Evolutionary conservation across 1,140 invertebrate genomes (phyloP), one percentile per base, ranked within the genome.

Genomic region (Zophobas morio): DNA sequence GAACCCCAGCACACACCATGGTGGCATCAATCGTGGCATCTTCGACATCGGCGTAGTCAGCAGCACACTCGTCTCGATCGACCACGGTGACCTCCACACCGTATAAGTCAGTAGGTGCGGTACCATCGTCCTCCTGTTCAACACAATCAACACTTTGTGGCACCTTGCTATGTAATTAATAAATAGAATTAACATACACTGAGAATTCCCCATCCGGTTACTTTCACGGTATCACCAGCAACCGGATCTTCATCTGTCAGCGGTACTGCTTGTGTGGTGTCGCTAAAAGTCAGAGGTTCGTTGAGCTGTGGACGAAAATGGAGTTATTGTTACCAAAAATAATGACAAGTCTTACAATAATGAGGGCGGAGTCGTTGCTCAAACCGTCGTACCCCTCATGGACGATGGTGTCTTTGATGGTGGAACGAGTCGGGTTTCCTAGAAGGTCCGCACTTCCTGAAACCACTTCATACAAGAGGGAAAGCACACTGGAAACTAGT

Each of bases 191-290:
- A 20, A 77, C 49, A 70, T 78, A 82, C 79, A 63, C 80, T 80
- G 46, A 85, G 81, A 49, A 84, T 81, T 5, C 89, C 90, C 90
- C 90, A 92, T 2, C 91, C 90, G 6, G 87, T 84, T 4, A 90
- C 88, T 1, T 83, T 83, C 0, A 86, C 87, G 39, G 73, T 54
- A 35, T 83, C 78, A 37, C 86, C 87, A 70, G 80, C 80, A n/a
- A 46, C 8, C 1, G 81, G 6, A 32, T 70, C 33, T 71, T 81
- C 74, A 33, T 81, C 79, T 32, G 40, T 39, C 0, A 66, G 39
- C 1, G 60, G 60, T 5, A 66, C 6, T 33, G 60, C 60, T 66
- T 66, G 60, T 42, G 60, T 81, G 47, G 81, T 80, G 42, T 82
- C 82, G 33, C 79, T 80, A 32, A 84, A 83, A 57, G 81, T 74